Base-by-base conservation (phyloP, 2,797 vertebrate genomes). In the Lithobates pipiens region DNA sequence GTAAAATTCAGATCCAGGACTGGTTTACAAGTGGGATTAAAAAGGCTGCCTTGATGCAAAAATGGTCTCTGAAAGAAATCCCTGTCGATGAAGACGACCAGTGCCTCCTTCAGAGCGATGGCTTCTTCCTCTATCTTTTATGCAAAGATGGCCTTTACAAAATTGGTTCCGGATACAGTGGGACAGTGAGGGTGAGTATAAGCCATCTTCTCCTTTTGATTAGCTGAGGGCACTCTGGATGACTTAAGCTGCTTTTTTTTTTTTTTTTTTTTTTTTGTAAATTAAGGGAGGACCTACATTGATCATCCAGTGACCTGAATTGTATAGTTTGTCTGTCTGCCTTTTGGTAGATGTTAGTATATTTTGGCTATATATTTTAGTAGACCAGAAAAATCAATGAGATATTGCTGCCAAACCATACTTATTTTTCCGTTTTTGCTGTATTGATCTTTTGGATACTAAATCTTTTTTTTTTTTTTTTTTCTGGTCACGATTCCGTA, bases 21-120 rank as follows among this genome's bases (percentile, higher is more conserved):
- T 99, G 98, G 98, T 99, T 99, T 90, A 98, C 98, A 84, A 99
- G 98, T 85, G 98, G 98, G 75, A 99, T 99, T 93, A 99, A 99
- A 93, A 97, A 96, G 81, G 97, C 97, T 76, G 97, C 98, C 81
- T 95, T 99, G 89, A 99, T 99, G 98, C 99, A 98, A 94, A 99
- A 98, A 90, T 99, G 98, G 98, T 92, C 95, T 67, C 91, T 99
- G 88, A 98, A 98, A 91, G 98, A 99, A 91, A 94, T 99, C 90
- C 93, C 94, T 90, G 96, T 99, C 46, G 98, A 99, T 88, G 97
- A 98, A 86, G 98, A 99, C 70, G 98, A 99, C 88, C 97, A 95
- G 80, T 99, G 98, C 91, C 96, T 99, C 44, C 96, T 99, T 76
- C 98, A 99, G 93, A 99, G 97, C 0, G 98, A 99, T 85, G 98